Evolutionary conservation across 2,888 invertebrate species (phyloP).

Genomic region (Cantharis nigra): DNA sequence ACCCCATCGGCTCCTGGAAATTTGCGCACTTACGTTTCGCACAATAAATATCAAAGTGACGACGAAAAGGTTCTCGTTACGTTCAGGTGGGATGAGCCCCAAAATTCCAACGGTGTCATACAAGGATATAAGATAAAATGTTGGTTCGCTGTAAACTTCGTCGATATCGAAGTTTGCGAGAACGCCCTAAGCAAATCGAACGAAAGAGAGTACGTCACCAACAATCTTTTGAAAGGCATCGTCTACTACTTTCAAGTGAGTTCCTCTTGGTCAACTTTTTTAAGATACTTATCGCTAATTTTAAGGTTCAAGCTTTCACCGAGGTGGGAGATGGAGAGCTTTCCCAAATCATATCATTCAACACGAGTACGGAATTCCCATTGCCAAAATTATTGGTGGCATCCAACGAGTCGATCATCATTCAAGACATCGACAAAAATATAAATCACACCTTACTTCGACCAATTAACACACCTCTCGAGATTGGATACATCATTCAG

Average conservation of each 20-base stretch:
- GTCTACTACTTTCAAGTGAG: conserved; percentile 72
- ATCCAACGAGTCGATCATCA: conserved; percentile 71
- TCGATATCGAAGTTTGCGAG: conserved; percentile 60
- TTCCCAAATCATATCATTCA: conserved; percentile 67
- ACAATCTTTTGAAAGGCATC: conserved; percentile 62
- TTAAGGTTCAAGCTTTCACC: conserved; percentile 79
- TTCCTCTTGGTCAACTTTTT: not conserved
- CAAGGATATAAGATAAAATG: conserved; percentile 73
- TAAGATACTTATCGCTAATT: not conserved
- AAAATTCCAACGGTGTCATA: conserved; percentile 74
- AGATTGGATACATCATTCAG: conserved; percentile 69
- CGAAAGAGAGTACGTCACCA: conserved; percentile 63
- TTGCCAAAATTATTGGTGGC: conserved; percentile 79
- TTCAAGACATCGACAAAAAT: conserved; percentile 77
- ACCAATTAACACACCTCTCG: conserved; percentile 69
- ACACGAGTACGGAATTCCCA: conserved; percentile 74
- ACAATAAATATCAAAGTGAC: conserved; percentile 52
- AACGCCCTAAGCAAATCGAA: conserved; percentile 59
- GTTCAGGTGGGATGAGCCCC: conserved; percentile 82
- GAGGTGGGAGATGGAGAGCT: conserved; percentile 75
- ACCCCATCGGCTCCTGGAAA: conserved; percentile 76
- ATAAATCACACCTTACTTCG: conserved; percentile 59
- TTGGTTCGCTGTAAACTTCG: conserved; percentile 62
- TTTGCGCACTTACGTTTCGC: conserved; percentile 74
- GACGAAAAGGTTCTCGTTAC: conserved; percentile 59